phyloP scores from a whole-genome alignment of 2,113 vertebrate species.

The Gnathonemus longibarbis region DNA sequence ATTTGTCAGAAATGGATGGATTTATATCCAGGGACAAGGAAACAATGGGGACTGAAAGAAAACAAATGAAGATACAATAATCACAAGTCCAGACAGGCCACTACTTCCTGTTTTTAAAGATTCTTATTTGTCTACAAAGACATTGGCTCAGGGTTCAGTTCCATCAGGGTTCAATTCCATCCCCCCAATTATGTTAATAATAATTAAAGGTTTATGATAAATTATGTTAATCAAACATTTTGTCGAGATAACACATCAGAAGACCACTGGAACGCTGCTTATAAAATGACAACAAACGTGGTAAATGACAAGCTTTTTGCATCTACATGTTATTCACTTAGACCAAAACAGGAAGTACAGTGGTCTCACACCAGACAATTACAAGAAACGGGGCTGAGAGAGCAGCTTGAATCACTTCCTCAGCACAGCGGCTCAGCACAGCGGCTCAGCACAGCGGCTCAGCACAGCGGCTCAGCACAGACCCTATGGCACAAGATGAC shows the following conservation, averaged over 20 bases:
- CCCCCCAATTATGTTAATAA: background rate
- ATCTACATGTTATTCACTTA: constrained; percentile 39
- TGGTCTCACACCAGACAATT: constrained; percentile 39
- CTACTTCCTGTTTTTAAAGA: background rate
- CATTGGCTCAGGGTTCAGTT: background rate
- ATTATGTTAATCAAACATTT: background rate
- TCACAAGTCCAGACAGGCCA: background rate
- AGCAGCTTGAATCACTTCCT: constrained; percentile 31
- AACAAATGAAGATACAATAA: background rate
- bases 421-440: background rate
- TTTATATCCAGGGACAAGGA: background rate
- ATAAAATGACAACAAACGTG: background rate
- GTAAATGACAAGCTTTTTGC: background rate
- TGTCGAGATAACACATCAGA: background rate
- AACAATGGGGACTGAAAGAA: background rate
- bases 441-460: background rate
- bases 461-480: background rate
- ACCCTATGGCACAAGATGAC: constrained; percentile 27
- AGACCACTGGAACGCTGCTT: background rate
- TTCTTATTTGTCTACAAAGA: background rate
- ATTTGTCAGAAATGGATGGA: background rate
- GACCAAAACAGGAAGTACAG: constrained; percentile 54
- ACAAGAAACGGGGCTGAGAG: constrained; percentile 24
- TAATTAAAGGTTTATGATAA: background rate
- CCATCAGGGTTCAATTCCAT: background rate